Conservation (phyloP, 2,888 invertebrate genomes). For the Parnassius orleans region DNA sequence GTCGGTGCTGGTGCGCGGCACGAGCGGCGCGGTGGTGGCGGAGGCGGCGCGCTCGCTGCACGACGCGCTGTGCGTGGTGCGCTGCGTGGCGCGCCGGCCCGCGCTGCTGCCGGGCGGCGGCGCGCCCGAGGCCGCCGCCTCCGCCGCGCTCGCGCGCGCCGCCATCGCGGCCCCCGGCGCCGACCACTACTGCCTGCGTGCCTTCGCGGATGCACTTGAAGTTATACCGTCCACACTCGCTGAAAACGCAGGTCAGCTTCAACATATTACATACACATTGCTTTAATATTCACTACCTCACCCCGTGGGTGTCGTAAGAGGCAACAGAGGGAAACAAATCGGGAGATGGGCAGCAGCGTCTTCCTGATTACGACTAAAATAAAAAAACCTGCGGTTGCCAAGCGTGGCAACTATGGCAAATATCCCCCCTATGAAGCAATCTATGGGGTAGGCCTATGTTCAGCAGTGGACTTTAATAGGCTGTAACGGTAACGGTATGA, state of each 20-base stretch:
- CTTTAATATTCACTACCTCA: not conserved
- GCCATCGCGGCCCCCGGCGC: slow-evolving; percentile 93
- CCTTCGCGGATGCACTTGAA: slow-evolving; percentile 97
- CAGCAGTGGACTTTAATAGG: no score
- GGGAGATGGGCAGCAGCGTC: no score
- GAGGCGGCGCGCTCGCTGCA: slow-evolving; percentile 96
- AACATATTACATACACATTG: not conserved
- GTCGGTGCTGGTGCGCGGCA: slow-evolving; percentile 92
- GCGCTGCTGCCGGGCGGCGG: slow-evolving; percentile 98
- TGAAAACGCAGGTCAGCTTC: slow-evolving; percentile 67
- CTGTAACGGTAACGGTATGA: no score
- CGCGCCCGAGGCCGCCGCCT: slow-evolving; percentile 97
- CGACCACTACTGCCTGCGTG: slow-evolving; percentile 96
- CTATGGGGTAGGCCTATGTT: no score
- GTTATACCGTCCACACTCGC: slow-evolving; percentile 78
- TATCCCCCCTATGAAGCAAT: no score
- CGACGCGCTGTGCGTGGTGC: slow-evolving; percentile 94
- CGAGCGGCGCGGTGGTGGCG: slow-evolving; percentile 92
- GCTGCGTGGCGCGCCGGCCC: slow-evolving; percentile 96
- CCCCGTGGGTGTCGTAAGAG: no score
- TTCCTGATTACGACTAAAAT: no score
- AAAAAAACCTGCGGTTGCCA: no score
- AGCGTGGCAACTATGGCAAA: no score
- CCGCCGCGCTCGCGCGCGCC: slow-evolving; percentile 89
- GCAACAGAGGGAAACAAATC: no score